Evolutionary conservation across 2,888 invertebrate species (phyloP), one percentile per base, ranked within the genome.

Genomic region (Noctua pronuba): DNA sequence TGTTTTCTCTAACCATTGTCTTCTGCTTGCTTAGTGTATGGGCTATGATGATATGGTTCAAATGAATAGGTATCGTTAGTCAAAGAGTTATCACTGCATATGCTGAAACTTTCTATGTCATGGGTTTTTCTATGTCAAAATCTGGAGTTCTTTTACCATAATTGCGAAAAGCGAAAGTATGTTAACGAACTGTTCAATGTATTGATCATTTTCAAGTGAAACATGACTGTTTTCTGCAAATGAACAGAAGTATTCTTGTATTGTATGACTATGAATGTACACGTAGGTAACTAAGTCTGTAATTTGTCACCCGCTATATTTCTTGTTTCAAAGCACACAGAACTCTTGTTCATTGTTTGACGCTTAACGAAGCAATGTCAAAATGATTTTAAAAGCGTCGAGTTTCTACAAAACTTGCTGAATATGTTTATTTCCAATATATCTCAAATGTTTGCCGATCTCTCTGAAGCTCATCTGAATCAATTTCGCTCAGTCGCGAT

Each of bases 201-300:
- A 58, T 35, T 49, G 31, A 31, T 1, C 16, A 8, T 49, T 49
- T 49, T 3, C 55, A 58, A 73, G 35, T 28, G 35, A 58, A 73
- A 71, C 16, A 67, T 73, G 49, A 76, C 65, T 77, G 65, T 66
- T 69, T 82, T 66, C n/a, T 28, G n/a, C 52, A 44, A 76, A n/a
- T 66, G 13, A 80, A 80, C 31, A 55, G 18, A 46, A 41, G 2
- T 24, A 66, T 67, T 75, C 24, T 60, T 67, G 44, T 10, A 28
- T 67, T 62, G 24, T 44, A 81, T 60, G 60, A 35, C 62, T 62
- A 35, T 44, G 44, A 52, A 16, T 77, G 68, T 41, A 38, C 38
- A 38, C 28, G 28, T 38, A 35, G 28, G 28, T 38, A 35, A n/a
- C 6, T 13, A 13, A 74, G 24, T 46, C 73, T 74, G 31, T 49